Conservation (phyloP, 64 coral and sea anemone genomes). For the Pachyseris speciosa region DNA sequence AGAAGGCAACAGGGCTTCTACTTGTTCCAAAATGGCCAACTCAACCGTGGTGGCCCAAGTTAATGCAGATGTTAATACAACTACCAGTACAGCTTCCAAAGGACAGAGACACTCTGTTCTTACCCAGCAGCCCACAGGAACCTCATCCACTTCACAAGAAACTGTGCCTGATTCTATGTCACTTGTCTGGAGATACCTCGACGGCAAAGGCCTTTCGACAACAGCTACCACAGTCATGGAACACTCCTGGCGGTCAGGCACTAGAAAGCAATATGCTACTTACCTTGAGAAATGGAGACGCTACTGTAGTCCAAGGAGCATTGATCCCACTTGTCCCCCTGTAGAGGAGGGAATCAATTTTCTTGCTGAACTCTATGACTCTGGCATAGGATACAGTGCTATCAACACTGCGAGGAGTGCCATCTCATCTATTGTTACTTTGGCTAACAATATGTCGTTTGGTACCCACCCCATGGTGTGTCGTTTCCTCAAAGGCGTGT, state of each 20-base stretch:
- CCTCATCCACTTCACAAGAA: slow-evolving; percentile 25
- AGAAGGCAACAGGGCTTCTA: slow-evolving; percentile 38
- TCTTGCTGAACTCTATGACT: slow-evolving; percentile 24
- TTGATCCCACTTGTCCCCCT: slow-evolving; percentile 33
- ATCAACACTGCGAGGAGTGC: slow-evolving; percentile 46
- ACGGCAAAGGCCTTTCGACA: slow-evolving; percentile 36
- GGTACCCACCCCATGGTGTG: slow-evolving; percentile 8
- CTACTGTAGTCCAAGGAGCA: slow-evolving; percentile 23
- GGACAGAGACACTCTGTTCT: slow-evolving; percentile 24
- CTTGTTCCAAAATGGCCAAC: slow-evolving; percentile 53
- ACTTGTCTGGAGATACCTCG: slow-evolving; percentile 44
- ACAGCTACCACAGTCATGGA: slow-evolving; percentile 42
- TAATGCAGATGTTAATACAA: not conserved
- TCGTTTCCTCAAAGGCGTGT: slow-evolving; percentile 63
- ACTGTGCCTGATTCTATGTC: slow-evolving; percentile 15
- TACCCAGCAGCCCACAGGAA: not conserved
- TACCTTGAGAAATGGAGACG: slow-evolving; percentile 29
- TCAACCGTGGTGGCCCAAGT: slow-evolving; percentile 49
- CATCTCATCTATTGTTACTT: not conserved
- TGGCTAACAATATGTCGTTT: not conserved
- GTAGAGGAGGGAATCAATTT: slow-evolving; percentile 43
- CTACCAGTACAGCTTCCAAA: slow-evolving; percentile 17
- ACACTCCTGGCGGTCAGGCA: slow-evolving; percentile 30
- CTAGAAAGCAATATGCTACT: slow-evolving; percentile 41
- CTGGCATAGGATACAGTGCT: slow-evolving; percentile 47